These are phyloP conservation scores for Pheosia gnoma DNA, from an alignment of 2,888 invertebrate genomes.

Conservation along the genomic window DNA sequence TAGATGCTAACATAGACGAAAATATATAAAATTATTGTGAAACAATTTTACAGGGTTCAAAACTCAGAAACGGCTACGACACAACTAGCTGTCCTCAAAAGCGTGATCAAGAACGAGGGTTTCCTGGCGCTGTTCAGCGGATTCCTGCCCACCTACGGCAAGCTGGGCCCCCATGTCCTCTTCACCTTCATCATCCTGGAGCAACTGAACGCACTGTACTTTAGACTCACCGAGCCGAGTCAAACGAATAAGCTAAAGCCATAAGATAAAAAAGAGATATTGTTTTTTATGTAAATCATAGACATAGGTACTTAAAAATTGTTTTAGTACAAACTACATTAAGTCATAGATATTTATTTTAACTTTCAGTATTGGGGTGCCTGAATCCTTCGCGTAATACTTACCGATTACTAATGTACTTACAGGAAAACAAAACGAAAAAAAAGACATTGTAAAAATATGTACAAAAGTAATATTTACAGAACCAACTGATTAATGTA, in stretches of 20 bases:
- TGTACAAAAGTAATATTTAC: too few species aligned
- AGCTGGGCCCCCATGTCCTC: not conserved
- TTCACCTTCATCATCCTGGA: slow-evolving; percentile 3
- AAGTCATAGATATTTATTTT: too few species aligned
- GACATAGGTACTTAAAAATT: too few species aligned
- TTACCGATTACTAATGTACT: too few species aligned
- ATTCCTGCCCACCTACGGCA: slow-evolving; percentile 3
- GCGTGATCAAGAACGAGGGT: slow-evolving; percentile 2
- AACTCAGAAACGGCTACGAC: not conserved
- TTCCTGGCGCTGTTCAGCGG: slow-evolving; percentile 1
- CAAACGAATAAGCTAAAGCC: not conserved
- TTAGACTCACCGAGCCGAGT: not conserved
- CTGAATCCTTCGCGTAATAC: too few species aligned
- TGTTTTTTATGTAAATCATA: not conserved
- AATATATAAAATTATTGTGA: not conserved
- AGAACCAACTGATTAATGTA: too few species aligned
- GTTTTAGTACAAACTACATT: too few species aligned
- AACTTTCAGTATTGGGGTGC: too few species aligned
- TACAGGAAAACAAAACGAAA: too few species aligned
- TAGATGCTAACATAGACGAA: too few species aligned
- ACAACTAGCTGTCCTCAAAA: not conserved
- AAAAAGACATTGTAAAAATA: too few species aligned
- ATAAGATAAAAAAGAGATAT: not conserved
- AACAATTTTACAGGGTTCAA: not conserved
- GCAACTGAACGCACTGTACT: slow-evolving; percentile 1